Evolutionary conservation across 2,113 vertebrate species (phyloP), one percentile per base, ranked within the genome.

Genomic region (Scalopus aquaticus): DNA sequence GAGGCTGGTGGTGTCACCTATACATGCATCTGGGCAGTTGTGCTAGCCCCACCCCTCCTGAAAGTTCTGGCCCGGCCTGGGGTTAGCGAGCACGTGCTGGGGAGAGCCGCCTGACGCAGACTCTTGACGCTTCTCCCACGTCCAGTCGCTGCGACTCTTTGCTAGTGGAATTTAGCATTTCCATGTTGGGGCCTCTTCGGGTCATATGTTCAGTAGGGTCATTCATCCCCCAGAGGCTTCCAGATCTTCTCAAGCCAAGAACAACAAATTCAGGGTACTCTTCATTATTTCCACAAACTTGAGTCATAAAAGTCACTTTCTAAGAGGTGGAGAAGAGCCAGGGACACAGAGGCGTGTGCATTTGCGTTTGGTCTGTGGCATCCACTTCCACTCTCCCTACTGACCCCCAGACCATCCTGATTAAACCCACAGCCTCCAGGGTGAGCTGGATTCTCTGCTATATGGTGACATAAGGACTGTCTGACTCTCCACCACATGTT

Each of bases 181-280:
- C 80, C 19, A 0, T 12, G 10, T 35, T 17, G 72, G 76, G 39
- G 28, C 62, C 62, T 79, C 58, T 78, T 26, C 11, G 24, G 22
- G 46, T 16, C 51, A 42, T 2, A 0, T 15, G 12, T 37, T 32
- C 7, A 80, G 46, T 20, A 35, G 54, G 87, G 70, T 54, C 65
- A 39, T 70, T 20, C 28, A 24, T 35, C 2, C 60, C 60, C 69
- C 32, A 37, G 39, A 79, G 88, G 15, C 67, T 73, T 93, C 65
- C 56, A 62, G 80, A 37, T 73, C 79, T 91, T 88, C 67, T 88
- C 26, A 62, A 90, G 12, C 62, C 77, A 90, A 62, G 13, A 83
- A 37, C 24, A 78, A 13, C 51, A 67, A 24, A 69, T 42, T 76
- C 22, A 51, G 60, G 12, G 42, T 37, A 24, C 69, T 90, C 64